Conservation (phyloP, 1,140 invertebrate species). For the Orchesella cincta region DNA sequence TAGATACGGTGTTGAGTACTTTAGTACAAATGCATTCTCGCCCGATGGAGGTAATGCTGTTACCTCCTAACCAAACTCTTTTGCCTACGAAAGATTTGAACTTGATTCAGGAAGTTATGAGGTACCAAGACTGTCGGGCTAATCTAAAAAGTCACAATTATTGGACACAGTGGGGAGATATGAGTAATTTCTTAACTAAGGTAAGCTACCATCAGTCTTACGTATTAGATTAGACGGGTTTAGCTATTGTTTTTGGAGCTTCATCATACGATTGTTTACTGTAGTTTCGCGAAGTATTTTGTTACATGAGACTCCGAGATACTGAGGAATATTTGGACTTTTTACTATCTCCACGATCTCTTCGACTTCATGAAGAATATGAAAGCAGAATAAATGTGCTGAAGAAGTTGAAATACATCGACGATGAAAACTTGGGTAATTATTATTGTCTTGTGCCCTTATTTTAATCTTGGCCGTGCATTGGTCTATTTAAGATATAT, state of each 20-base stretch:
- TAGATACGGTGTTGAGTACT: no score
- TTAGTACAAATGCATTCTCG: no score
- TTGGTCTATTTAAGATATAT: neutral
- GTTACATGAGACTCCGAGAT: slow-evolving; percentile 70
- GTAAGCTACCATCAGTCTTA: neutral
- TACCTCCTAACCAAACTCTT: slow-evolving; percentile 17
- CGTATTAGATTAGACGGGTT: neutral
- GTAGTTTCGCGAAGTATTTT: slow-evolving; percentile 72
- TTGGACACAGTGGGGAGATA: neutral
- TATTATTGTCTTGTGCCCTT: slow-evolving; percentile 15
- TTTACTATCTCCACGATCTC: slow-evolving; percentile 78
- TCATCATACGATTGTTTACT: neutral
- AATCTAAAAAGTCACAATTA: neutral
- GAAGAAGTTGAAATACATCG: slow-evolving; percentile 72
- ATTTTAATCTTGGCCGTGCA: neutral
- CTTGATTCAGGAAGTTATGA: neutral
- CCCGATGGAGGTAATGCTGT: neutral
- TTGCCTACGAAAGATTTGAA: neutral
- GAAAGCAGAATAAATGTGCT: slow-evolving; percentile 80
- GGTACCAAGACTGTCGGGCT: neutral
- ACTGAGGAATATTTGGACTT: slow-evolving; percentile 72
- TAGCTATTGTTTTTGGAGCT: no score
- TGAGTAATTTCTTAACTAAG: neutral
- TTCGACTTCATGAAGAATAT: slow-evolving; percentile 87
- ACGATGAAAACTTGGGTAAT: slow-evolving; percentile 69